phyloP scores from a whole-genome alignment of 2,888 invertebrate species.

The Metalampra italica region DNA sequence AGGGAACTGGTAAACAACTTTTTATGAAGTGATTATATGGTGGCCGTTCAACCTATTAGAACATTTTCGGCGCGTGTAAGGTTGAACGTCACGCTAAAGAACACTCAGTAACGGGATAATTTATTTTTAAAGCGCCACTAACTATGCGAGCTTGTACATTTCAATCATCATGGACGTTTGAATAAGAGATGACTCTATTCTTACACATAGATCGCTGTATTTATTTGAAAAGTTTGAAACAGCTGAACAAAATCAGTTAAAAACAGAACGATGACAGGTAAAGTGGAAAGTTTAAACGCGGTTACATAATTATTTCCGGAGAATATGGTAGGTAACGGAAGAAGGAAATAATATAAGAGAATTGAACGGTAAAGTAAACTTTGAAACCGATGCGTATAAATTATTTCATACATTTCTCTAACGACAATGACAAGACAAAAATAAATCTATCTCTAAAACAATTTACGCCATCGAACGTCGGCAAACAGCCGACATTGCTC shows the following conservation, averaged over 20 bases:
- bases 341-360: too few species aligned
- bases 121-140: neutral
- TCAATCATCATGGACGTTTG: neutral
- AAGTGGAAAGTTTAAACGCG: too few species aligned
- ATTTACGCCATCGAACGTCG: conserved; percentile 42
- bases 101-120: conserved; percentile 1
- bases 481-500: conserved; percentile 52
- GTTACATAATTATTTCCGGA: too few species aligned
- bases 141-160: neutral
- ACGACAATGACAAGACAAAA: conserved; percentile 25
- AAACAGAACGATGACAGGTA: too few species aligned
- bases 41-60: conserved; percentile 21
- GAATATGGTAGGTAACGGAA: too few species aligned
- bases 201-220: too few species aligned
- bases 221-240: too few species aligned
- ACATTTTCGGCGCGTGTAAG: conserved; percentile 12
- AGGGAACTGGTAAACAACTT: conserved; percentile 29
- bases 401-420: conserved; percentile 11
- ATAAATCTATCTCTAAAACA: conserved; percentile 26
- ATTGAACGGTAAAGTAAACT: too few species aligned
- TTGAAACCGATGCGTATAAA: neutral
- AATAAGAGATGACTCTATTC: neutral
- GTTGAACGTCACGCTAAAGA: conserved; percentile 3
- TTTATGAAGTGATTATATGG: conserved; percentile 21
- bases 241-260: too few species aligned